Percentiles rank a stretch among this genome's conserved stretches.
These are phyloP conservation scores for Drosophila histrio DNA, from an alignment of 2,888 invertebrate genomes.

Conservation along the genomic window DNA sequence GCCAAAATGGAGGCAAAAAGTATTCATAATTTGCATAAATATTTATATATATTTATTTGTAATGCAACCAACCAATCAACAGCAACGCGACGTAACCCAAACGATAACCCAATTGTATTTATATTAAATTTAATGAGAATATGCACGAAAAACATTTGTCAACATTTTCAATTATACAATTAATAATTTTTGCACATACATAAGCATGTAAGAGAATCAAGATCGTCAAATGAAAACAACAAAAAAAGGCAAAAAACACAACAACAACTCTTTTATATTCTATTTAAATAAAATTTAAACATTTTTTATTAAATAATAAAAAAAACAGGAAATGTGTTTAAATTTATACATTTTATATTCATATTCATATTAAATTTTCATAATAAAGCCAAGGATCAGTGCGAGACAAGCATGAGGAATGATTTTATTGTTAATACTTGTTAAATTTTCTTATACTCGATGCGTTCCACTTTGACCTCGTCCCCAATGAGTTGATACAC, in stretches of 20 bases:
- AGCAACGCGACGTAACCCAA: constrained; percentile 39
- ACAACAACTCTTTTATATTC: constrained; percentile 68
- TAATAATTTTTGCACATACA: constrained; percentile 52
- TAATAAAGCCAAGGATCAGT: constrained; percentile 54
- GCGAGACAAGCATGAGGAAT: constrained; percentile 38
- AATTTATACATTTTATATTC: constrained; percentile 58
- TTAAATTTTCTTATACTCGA: constrained; percentile 97
- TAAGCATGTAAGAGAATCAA: constrained; percentile 37
- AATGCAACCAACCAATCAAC: constrained; percentile 8
- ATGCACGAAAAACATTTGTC: constrained; percentile 58
- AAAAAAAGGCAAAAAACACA: constrained; percentile 17
- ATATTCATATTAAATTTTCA: constrained; percentile 18
- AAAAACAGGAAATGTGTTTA: constrained; percentile 60
- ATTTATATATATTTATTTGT: constrained; percentile 22
- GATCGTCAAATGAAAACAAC: constrained; percentile 33
- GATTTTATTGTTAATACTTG: constrained; percentile 63
- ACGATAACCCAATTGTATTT: constrained; percentile 46
- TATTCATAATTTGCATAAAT: constrained; percentile 48
- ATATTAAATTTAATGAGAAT: constrained; percentile 51
- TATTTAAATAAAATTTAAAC: constrained; percentile 80
- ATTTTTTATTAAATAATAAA: constrained; percentile 76
- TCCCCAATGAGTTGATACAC: constrained; percentile 98
- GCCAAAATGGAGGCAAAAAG: constrained; percentile 22
- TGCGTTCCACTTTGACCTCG: constrained; percentile 99
- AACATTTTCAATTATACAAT: constrained; percentile 55